Evolutionary conservation across 2,888 invertebrate species (phyloP).

Genomic region (Liodrosophila aerea): DNA sequence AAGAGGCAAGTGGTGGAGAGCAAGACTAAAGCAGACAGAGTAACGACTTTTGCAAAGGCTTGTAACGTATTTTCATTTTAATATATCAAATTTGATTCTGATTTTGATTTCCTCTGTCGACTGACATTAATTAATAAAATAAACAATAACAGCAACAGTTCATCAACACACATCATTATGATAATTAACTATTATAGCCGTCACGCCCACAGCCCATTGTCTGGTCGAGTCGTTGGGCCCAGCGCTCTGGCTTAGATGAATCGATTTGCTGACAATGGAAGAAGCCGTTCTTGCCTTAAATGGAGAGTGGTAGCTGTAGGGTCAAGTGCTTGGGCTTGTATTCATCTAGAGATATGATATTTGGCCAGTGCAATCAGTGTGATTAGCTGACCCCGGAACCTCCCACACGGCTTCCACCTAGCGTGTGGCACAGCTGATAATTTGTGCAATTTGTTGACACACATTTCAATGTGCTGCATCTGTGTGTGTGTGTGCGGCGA

Average conservation of each 20-base stretch:
- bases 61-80: too few species aligned
- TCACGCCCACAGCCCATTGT: slow-evolving; percentile 10
- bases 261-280: slow-evolving; percentile 31
- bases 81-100: too few species aligned
- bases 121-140: too few species aligned
- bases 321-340: not conserved
- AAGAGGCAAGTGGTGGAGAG: too few species aligned
- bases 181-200: too few species aligned
- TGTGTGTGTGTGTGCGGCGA: not conserved
- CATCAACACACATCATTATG: not conserved
- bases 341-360: not conserved
- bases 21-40: too few species aligned
- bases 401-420: slow-evolving; percentile 10
- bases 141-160: too few species aligned
- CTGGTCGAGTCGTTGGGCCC: slow-evolving; percentile 6
- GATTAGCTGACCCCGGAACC: slow-evolving; percentile 24
- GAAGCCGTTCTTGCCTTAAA: slow-evolving; percentile 8
- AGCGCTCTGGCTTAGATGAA: slow-evolving; percentile 27
- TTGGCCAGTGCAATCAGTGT: slow-evolving; percentile 1
- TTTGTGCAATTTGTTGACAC: slow-evolving; percentile 71
- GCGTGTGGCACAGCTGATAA: slow-evolving; percentile 30
- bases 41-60: too few species aligned
- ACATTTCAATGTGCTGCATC: slow-evolving; percentile 53
- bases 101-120: too few species aligned
- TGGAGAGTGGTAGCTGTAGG: slow-evolving; percentile 19